Base-by-base conservation (phyloP, 2,888 invertebrate species). In the Cheilosia impressa region DNA sequence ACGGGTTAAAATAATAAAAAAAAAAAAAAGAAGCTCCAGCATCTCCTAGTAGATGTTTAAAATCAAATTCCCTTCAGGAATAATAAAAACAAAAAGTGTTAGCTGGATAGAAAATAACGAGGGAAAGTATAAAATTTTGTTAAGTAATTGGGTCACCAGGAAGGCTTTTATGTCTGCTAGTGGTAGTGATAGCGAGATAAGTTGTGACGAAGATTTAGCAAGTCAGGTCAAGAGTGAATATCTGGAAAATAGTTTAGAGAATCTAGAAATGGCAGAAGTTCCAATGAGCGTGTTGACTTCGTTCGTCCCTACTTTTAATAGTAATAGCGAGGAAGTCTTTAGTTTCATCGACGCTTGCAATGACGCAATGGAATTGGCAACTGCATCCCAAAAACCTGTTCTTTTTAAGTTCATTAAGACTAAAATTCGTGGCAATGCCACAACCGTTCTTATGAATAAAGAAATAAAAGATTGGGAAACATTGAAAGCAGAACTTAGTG, bases 51-150 rank as follows among this genome's bases (percentile, higher is more conserved):
- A 24, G 38, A 68, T 68, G 55, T 68, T 38, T 24, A 34, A 41
- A 52, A 41, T 53, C 19, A n/a, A 38, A 38, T 38, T 66, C 13
- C 66, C 66, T 53, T 66, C 66, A 53, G 66, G 52, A 66, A 22
- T 52, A 22, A 66, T 52, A 15, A 22, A 65, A 31, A 38, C 3
- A 10, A 68, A 17, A 27, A 43, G 10, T n/a, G 41, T 7, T 43
- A 53, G 13, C 53, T 55, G 66, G 53, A 27, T 55, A 55, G 43
- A 68, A 53, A 41, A 66, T 22, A 66, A 38, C 22, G n/a, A 66
- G 10, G 66, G 66, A 53, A 27, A 43, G 1, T 68, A 55, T 68
- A 43, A 22, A 22, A 68, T 68, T n/a, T 41, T 55, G 43, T 22
- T 68, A 15, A 1, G 17, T 24, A 63, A 15, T 27, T 50, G 63